Evolutionary conservation across 2,113 vertebrate species (phyloP), one percentile per base, ranked within the genome.

Genomic region (Triplophysa dalaica): DNA sequence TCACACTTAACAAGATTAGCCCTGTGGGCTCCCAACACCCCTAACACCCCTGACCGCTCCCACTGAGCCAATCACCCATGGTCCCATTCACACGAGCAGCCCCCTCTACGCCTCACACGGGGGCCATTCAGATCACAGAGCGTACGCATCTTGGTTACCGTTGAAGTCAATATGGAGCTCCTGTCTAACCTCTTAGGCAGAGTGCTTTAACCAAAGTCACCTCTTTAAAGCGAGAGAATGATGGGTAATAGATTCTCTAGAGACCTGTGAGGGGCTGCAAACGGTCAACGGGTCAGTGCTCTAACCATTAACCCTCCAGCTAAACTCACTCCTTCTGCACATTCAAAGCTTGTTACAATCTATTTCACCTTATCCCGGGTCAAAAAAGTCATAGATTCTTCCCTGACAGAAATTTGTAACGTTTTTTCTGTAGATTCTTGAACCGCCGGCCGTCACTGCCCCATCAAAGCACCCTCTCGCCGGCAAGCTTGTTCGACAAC

Each of bases 1-100:
- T 90, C 93, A 91, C 88, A 90, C 89, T 92, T 93, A 94, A 94
- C 92, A 90, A 92, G 93, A 94, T 93, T 93, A 94, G 86, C 89
- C 89, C 88, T 83, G 90, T 90, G 87, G 89, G 89, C 86, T 87
- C 82, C 85, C 88, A 81, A 87, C 86, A 70, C 84, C 83, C 89
- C 89, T 79, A 92, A 91, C 88, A 89, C 88, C 89, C 89, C 87
- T 90, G 90, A 89, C 88, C 86, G 89, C 89, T 93, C 92, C 91
- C 89, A 87, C 88, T 91, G 91, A 91, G 92, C 89, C 90, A 89
- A 90, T 92, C 90, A 90, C 69, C 80, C 63, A 75, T n/a, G 69
- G 64, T 81, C 75, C 80, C 66, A 67, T 84, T 84, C 69, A 80
- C 61, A 73, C 58, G 48, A 29, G 60, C 48, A 80, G 43, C 81